phyloP scores from a whole-genome alignment of 2,888 invertebrate species.

The Cheilosia grossa region DNA sequence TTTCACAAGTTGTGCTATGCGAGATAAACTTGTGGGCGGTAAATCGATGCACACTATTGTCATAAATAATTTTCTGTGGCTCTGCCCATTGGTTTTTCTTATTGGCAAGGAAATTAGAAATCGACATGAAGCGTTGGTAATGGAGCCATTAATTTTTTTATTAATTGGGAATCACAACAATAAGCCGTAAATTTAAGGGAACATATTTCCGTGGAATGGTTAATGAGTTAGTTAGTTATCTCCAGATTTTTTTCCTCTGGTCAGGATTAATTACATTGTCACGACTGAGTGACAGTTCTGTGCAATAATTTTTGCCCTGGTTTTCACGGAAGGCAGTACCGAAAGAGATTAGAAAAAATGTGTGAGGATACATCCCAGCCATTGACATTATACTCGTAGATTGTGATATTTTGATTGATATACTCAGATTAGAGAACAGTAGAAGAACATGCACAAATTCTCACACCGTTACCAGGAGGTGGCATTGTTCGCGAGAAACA shows the following conservation, averaged over 20 bases:
- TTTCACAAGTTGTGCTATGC: neutral
- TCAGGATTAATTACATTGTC: neutral
- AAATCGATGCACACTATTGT: conserved; percentile 2
- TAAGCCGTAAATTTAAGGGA: neutral
- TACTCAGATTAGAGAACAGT: too few relatives aligned
- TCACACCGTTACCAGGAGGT: too few relatives aligned
- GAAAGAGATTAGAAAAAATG: neutral
- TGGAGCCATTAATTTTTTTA: neutral
- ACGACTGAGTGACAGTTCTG: neutral
- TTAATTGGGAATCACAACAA: neutral
- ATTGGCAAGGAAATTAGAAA: neutral
- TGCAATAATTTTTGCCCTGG: neutral
- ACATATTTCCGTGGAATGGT: neutral
- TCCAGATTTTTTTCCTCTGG: neutral
- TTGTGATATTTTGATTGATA: too few relatives aligned
- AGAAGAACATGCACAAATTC: too few relatives aligned
- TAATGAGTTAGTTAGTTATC: conserved; percentile 2
- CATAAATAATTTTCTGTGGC: conserved; percentile 2
- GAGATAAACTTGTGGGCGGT: conserved; percentile 8
- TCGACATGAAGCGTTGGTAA: neutral
- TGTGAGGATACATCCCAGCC: neutral
- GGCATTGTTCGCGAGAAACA: too few relatives aligned
- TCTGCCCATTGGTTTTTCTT: neutral
- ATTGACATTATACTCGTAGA: too few relatives aligned
- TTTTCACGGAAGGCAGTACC: neutral